phyloP scores from a whole-genome alignment of 1,140 invertebrate species.

The Caenorhabditis briggsae region DNA sequence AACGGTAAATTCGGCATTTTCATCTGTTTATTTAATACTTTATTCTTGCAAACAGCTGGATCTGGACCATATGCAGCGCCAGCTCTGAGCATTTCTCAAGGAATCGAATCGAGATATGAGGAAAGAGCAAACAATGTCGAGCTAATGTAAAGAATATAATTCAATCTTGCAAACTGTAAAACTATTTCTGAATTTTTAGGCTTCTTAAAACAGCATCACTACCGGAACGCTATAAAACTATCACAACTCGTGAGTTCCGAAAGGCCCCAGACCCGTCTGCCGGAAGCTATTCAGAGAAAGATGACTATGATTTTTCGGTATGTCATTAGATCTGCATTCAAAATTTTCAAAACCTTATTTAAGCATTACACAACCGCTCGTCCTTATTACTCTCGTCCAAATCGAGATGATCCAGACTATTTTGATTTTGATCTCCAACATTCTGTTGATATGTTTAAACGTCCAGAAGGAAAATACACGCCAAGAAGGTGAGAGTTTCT shows the following conservation, averaged over 20 bases:
- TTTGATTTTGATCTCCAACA: conserved; percentile 77
- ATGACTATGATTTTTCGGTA: conserved; percentile 71
- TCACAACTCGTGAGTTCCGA: conserved; percentile 73
- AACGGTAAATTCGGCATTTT: conserved; percentile 41
- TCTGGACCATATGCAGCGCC: conserved; percentile 75
- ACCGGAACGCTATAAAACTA: conserved; percentile 70
- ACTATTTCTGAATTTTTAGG: conserved; percentile 51
- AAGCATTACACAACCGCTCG: conserved; percentile 70
- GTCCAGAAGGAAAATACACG: conserved; percentile 72
- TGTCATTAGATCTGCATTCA: background rate
- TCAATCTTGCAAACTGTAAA: no score
- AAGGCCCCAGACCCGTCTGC: conserved; percentile 71
- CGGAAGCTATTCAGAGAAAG: conserved; percentile 69
- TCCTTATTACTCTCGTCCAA: conserved; percentile 77
- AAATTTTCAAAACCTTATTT: conserved; percentile 33
- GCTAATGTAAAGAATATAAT: conserved; percentile 51
- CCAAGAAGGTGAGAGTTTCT: conserved; percentile 69
- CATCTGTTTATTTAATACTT: conserved; percentile 10
- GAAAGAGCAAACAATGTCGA: conserved; percentile 74
- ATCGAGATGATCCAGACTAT: conserved; percentile 75
- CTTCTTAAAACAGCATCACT: conserved; percentile 69
- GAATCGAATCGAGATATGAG: conserved; percentile 76
- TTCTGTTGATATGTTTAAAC: conserved; percentile 74
- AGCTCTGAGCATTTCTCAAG: conserved; percentile 70
- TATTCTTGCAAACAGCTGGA: conserved; percentile 50